Evolutionary conservation across 2,888 invertebrate species (phyloP).

Genomic region (Lasioglossum marginatum): DNA sequence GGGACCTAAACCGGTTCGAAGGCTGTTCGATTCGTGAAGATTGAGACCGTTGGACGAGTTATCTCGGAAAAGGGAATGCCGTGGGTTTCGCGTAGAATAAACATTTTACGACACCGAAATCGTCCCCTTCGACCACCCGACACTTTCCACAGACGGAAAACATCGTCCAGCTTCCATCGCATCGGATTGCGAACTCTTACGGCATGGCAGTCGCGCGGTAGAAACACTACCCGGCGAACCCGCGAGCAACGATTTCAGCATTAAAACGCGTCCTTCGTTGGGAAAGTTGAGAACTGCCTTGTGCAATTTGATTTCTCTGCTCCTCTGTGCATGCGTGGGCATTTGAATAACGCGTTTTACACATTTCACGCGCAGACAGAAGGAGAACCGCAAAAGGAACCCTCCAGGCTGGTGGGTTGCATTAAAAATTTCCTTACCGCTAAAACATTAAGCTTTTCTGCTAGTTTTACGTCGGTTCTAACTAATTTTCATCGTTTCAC

Average conservation of each 20-base stretch:
- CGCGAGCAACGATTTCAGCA: constrained; percentile 10
- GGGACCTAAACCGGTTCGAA: background rate
- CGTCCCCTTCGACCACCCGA: background rate
- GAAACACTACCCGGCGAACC: background rate
- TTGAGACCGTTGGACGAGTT: background rate
- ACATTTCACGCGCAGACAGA: background rate
- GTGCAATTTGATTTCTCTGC: background rate
- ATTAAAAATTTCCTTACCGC: background rate
- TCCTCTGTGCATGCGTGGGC: background rate
- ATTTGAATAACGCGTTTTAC: background rate
- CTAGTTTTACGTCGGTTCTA: background rate
- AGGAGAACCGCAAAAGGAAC: background rate
- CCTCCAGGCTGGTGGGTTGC: background rate
- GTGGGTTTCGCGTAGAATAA: constrained; percentile 24
- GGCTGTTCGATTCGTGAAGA: background rate
- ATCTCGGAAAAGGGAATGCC: background rate
- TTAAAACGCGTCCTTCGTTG: background rate
- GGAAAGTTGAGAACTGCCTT: background rate
- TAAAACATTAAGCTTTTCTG: background rate
- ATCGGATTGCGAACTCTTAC: background rate
- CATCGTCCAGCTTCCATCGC: background rate
- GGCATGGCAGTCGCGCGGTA: background rate
- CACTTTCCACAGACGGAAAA: background rate
- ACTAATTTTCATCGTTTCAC: background rate
- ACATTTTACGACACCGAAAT: constrained; percentile 41